Evolutionary conservation across 2,888 invertebrate genomes (phyloP), one percentile per base, ranked within the genome.

Genomic region (Bedellia somnulentella): DNA sequence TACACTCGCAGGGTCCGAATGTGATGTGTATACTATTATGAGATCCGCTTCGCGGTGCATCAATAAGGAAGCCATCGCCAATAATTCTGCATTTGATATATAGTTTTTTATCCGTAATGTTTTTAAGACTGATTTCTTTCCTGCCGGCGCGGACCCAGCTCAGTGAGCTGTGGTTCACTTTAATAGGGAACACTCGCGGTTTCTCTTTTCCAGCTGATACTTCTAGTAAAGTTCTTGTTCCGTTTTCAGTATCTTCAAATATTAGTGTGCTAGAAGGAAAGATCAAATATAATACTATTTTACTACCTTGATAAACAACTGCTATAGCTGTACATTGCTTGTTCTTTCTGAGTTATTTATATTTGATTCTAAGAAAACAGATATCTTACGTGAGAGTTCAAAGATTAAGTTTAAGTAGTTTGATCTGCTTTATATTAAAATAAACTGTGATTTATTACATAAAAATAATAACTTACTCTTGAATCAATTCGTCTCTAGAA

Each of bases 71-170:
- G 0, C 67, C 71, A n/a, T 67, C 68, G 1, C 75, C 75, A 0
- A 53, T 12, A 4, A 73, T 54, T 23, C 61, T 58, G 28, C 68
- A 70, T 13, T 61, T 46, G 3, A 71, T 45, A 12, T 63, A 56
- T 9, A 71, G 39, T 41, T 61, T 68, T 29, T 52, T 63, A 15
- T 67, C 49, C 0, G 50, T 47, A 0, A 44, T 48, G 34, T 71
- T 75, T 38, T 70, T 70, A 31, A 75, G 35, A 30, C 64, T 71
- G 1, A 75, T 44, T 29, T 73, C 70, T 31, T 67, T 73, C 5
- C 64, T 42, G 1, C 62, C 71, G 0, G 53, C 31, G 2, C 61
- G 49, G 3, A 71, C 60, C 63, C 67, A 75, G 0, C 70, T 66
- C 37, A 75, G 43, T 1, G 44, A 44, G 21, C 42, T 49, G 37